A percentile compares a stretch with the other conserved stretches of the same genome.
Conservation (phyloP, 2,888 invertebrate species). For the Eupithecia insigniata region DNA sequence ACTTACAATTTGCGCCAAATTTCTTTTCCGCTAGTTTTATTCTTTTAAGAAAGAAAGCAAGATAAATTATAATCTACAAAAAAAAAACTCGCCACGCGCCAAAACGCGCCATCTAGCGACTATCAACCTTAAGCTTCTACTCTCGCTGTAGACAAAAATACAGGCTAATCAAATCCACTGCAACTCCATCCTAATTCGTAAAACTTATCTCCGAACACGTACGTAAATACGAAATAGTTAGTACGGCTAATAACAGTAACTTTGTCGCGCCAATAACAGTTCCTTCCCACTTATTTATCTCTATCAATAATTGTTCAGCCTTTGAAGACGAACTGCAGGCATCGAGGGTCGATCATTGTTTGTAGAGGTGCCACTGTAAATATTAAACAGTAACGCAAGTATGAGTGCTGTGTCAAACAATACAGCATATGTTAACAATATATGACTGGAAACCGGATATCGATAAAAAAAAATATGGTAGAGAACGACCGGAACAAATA, state of each 20-base stretch:
- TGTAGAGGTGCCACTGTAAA: slow-evolving; percentile 18
- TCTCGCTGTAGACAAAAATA: neutral
- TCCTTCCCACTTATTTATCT: slow-evolving; percentile 28
- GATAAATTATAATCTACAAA: too few relatives aligned
- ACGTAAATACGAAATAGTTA: slow-evolving; percentile 17
- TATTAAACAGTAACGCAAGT: slow-evolving; percentile 16
- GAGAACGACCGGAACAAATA: too few relatives aligned
- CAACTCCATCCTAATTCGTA: neutral
- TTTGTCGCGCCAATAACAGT: slow-evolving; percentile 30
- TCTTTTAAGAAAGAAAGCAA: too few relatives aligned
- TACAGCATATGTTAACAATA: neutral
- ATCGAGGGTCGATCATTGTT: slow-evolving; percentile 34
- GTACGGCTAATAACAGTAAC: slow-evolving; percentile 24
- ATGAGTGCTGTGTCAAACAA: neutral
- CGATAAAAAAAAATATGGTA: too few relatives aligned
- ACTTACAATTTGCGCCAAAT: too few relatives aligned
- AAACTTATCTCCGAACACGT: neutral
- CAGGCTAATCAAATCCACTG: neutral
- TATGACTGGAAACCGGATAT: too few relatives aligned
- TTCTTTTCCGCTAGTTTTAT: too few relatives aligned
- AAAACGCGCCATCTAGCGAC: too few relatives aligned
- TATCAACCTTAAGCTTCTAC: neutral
- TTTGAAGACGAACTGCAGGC: slow-evolving; percentile 19
- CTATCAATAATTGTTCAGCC: slow-evolving; percentile 38
- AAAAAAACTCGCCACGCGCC: too few relatives aligned